These are phyloP conservation scores for Aplidium turbinatum DNA, from an alignment of 23 tunicate species.

Conservation along the genomic window DNA sequence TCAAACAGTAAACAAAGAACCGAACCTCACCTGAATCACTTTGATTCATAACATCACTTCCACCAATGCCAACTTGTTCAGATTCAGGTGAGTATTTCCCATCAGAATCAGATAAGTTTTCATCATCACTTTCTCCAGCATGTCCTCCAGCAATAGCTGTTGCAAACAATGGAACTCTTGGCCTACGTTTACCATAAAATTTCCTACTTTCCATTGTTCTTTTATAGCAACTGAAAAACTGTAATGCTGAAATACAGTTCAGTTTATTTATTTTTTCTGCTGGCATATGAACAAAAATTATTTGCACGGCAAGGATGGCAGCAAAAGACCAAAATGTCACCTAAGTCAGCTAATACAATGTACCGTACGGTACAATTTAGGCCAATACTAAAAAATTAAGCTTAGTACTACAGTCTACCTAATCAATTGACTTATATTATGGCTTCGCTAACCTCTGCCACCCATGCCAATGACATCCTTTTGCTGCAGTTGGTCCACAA, in stretches of 20 bases:
- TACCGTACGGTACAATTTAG: no score
- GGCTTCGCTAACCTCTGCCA: no score
- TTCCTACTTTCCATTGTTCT: conserved; percentile 8
- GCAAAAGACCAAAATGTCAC: no score
- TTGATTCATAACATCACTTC: not conserved
- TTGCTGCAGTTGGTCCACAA: no score
- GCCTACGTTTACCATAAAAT: conserved; percentile 15
- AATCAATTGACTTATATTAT: no score
- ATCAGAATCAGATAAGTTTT: conserved; percentile 7
- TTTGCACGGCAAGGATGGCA: no score
- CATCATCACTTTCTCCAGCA: conserved; percentile 10
- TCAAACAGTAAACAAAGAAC: no score
- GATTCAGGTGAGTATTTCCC: not conserved
- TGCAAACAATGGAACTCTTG: conserved; percentile 11
- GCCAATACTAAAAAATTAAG: no score
- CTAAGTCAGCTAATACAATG: no score
- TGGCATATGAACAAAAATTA: no score
- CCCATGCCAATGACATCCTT: no score
- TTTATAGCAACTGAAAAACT: not conserved
- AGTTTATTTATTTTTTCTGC: not conserved
- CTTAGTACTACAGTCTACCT: no score
- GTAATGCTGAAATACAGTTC: not conserved
- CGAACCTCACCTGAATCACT: conserved; percentile 6
- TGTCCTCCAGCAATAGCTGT: conserved; percentile 11
- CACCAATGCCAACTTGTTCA: not conserved